Evolutionary conservation across 1,140 invertebrate species (phyloP), one percentile per base, ranked within the genome.

Genomic region (Achatina immaculata): DNA sequence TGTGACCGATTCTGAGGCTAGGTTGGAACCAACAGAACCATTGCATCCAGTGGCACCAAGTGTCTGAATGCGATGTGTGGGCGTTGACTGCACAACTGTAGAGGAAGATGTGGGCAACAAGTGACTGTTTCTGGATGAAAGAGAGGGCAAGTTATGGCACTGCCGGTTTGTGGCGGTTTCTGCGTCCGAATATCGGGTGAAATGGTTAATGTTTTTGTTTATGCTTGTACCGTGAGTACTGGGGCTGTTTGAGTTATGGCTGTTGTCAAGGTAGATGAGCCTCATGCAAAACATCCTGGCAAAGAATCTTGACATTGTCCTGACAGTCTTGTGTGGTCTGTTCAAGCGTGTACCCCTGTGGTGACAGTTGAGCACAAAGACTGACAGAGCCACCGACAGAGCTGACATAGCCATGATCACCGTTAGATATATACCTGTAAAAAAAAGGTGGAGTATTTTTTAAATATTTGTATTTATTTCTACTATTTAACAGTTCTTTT

Each of bases 321-420:
- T 85, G 7, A 91, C 55, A 80, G 83, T 85, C n/a, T 65, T 24
- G 14, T 89, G 89, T 11, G 89, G 88, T 3, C 84, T 78, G 31
- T 82, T 84, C n/a, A 89, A 72, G 62, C 85, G 74, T 11, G 85
- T 82, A 21, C 89, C 85, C 42, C 85, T 82, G 80, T 91, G 89
- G 71, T 92, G 90, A 66, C 91, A 86, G 81, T 90, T 92, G 14
- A 92, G 83, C 7, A 92, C 89, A 76, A 90, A 87, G 7, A 91
- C 90, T 24, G 91, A 90, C 73, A 90, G 85, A 7, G 91, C 89
- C 7, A 92, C 90, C 11, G 91, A 92, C 34, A 92, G 71, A 9
- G 89, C 89, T 68, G 90, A 90, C 87, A 91, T 91, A 16, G 90
- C 89, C 91, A 91, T 92, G 1, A 91, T 89, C 1, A 90, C 85